These are phyloP conservation scores for Leptinotarsa peninsularis DNA, from an alignment of 2,888 invertebrate species.

Conservation along the genomic window DNA sequence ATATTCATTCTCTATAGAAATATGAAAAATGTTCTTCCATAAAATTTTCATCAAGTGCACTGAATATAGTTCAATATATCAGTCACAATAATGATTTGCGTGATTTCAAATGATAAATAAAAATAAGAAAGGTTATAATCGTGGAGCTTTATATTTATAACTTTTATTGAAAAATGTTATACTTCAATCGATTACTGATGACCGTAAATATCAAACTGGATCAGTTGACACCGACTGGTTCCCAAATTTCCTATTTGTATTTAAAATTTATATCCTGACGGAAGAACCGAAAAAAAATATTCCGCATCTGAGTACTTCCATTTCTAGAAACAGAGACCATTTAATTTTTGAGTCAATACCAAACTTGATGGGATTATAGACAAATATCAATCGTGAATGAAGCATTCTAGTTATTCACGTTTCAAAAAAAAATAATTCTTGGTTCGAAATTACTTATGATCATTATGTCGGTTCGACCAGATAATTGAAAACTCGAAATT, in stretches of 20 bases:
- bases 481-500: too few species aligned
- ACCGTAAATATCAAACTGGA: neutral
- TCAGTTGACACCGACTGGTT: constrained; percentile 2
- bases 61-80: neutral
- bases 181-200: neutral
- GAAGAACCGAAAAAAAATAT: too few species aligned
- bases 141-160: neutral
- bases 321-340: too few species aligned
- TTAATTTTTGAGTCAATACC: too few species aligned
- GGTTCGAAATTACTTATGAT: too few species aligned
- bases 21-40: neutral
- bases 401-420: too few species aligned
- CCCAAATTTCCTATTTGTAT: neutral
- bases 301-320: too few species aligned
- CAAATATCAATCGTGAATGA: too few species aligned
- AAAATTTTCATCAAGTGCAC: neutral
- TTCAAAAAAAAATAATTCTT: too few species aligned
- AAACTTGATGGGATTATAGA: too few species aligned
- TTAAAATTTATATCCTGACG: neutral
- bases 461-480: too few species aligned
- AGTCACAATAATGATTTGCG: neutral
- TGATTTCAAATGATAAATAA: neutral
- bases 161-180: neutral
- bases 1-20: neutral
- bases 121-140: neutral